Evolutionary conservation across 64 coral and sea anemone genomes (phyloP).

Genomic region (Montipora efflorescens): DNA sequence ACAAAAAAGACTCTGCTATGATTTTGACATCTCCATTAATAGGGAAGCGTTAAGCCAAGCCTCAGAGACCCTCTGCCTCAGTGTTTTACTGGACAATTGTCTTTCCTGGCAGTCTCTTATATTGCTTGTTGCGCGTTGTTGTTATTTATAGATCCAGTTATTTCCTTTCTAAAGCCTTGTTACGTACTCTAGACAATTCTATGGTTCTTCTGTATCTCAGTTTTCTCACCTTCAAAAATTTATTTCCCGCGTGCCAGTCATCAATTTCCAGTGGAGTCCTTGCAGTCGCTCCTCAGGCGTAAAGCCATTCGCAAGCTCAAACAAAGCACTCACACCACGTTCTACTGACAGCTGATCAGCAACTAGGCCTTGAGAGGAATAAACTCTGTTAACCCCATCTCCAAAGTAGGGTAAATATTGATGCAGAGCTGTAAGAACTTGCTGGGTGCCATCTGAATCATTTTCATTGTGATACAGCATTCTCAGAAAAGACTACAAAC

Average conservation of each 20-base stretch:
- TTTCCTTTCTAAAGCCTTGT: too few species aligned
- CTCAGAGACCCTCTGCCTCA: too few species aligned
- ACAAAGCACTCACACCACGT: conserved; percentile 45
- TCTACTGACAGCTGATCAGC: conserved; percentile 64
- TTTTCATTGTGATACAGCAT: conserved; percentile 62
- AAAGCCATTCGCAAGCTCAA: conserved; percentile 36
- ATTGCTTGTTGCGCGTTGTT: too few species aligned
- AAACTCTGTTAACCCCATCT: conserved; percentile 26
- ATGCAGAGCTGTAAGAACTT: conserved; percentile 44
- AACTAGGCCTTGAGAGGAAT: conserved; percentile 31
- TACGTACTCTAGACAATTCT: too few species aligned
- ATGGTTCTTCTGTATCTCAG: too few species aligned
- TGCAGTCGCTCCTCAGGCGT: conserved; percentile 39
- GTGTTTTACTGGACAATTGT: too few species aligned
- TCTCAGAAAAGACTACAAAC: conserved; percentile 37
- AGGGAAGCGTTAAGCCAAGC: too few species aligned
- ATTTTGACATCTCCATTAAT: too few species aligned
- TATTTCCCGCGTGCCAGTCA: conserved; percentile 53
- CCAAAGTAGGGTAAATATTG: conserved; percentile 41
- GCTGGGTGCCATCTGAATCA: conserved; percentile 31
- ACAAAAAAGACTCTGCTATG: too few species aligned
- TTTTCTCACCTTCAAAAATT: conserved; percentile 30
- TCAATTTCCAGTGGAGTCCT: conserved; percentile 34
- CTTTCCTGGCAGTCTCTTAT: too few species aligned
- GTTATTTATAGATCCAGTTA: too few species aligned